Base-by-base conservation (phyloP, 2,888 invertebrate genomes). In the Vesta saturnalis region DNA sequence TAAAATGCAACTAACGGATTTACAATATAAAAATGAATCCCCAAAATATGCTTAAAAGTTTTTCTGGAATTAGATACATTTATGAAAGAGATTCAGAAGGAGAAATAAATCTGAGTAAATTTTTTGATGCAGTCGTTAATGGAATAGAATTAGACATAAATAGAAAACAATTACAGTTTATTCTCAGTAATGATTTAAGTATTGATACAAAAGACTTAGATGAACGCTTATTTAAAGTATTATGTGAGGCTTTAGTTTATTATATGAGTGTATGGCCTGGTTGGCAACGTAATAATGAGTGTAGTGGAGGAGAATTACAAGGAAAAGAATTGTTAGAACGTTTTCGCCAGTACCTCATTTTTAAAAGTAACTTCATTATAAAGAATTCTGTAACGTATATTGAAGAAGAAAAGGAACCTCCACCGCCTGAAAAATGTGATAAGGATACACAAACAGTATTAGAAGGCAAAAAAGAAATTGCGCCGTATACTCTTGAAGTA, bases 401-500 rank as follows among this genome's bases (percentile, higher is more conserved):
- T 4, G 39, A 39, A 1, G 39, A 39, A 10, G n/a, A 39, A 12
- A n/a, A n/a, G n/a, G n/a, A n/a, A n/a, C n/a, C n/a, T n/a, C n/a
- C n/a, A n/a, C n/a, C n/a, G n/a, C n/a, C n/a, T 39, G 8, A 39
- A n/a, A 1, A n/a, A 12, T 10, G 8, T 6, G 8, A 39, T 2
- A 39, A 39, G n/a, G 39, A 8, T 3, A 39, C 39, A n/a, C 39
- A 39, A 39, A 39, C 39, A n/a, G n/a, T n/a, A n/a, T n/a, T n/a
- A n/a, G n/a, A n/a, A n/a, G n/a, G n/a, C n/a, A n/a, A 4, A 8
- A 39, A 39, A n/a, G 8, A 39, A 39, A 10, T 39, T 8, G 39
- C 39, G 2, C 39, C 39, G n/a, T 73, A 72, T 47, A 66, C 30
- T 54, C 55, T 73, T 35, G 58, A 49, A 8, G 63, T 73, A n/a